These are phyloP conservation scores for Dromaius novaehollandiae DNA, from an alignment of 2,113 vertebrate species.

Conservation along the genomic window DNA sequence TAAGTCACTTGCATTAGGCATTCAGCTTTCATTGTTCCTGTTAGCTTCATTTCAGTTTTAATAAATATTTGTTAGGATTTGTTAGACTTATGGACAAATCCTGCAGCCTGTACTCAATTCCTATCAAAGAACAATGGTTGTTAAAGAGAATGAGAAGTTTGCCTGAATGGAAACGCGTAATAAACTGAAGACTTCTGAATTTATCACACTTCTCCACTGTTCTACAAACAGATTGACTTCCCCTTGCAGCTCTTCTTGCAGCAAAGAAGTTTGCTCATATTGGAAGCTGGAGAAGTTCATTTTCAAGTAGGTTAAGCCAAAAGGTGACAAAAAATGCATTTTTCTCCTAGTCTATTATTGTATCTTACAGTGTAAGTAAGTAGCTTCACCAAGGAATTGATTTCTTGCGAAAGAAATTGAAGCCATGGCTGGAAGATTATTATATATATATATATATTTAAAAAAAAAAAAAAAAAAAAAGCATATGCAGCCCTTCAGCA, in stretches of 20 bases:
- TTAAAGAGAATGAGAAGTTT: slow-evolving; percentile 36
- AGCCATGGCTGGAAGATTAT: slow-evolving; percentile 59
- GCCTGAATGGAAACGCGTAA: not conserved
- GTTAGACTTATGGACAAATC: slow-evolving; percentile 29
- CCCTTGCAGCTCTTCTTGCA: slow-evolving; percentile 42
- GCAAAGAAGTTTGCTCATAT: slow-evolving; percentile 43
- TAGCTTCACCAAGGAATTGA: slow-evolving; percentile 66
- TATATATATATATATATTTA: not conserved
- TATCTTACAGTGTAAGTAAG: slow-evolving; percentile 72
- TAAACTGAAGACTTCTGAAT: slow-evolving; percentile 10
- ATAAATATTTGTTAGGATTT: slow-evolving; percentile 50
- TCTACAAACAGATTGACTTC: slow-evolving; percentile 43
- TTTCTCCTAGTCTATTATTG: slow-evolving; percentile 70
- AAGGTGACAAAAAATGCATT: slow-evolving; percentile 70
- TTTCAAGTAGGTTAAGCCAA: slow-evolving; percentile 73
- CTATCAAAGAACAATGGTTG: not conserved
- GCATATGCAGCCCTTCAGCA: slow-evolving; percentile 66
- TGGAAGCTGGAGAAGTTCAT: slow-evolving; percentile 47
- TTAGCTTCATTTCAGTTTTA: slow-evolving; percentile 34
- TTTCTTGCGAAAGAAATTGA: slow-evolving; percentile 56
- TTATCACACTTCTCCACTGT: slow-evolving; percentile 13
- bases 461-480: too few relatives aligned
- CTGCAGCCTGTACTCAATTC: not conserved
- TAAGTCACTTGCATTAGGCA: slow-evolving; percentile 41
- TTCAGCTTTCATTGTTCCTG: slow-evolving; percentile 5